A percentile compares a stretch with the other conserved stretches of the same genome.
Conservation (phyloP, 2,113 vertebrate species). For the Penelope pileata region DNA sequence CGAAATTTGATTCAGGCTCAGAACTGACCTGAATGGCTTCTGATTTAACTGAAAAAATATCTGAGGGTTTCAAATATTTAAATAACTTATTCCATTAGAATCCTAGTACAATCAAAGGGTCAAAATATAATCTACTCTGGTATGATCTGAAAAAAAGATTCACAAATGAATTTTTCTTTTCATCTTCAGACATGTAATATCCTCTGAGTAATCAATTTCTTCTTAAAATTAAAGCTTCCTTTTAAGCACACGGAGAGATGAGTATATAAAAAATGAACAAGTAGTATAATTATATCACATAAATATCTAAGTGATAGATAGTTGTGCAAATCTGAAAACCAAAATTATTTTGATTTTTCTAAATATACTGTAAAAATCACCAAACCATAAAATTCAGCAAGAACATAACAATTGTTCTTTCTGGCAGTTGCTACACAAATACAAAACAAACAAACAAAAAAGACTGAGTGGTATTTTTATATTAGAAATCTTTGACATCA, state of each 20-base stretch:
- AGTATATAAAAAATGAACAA: neutral
- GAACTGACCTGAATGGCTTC: neutral
- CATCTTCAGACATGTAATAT: neutral
- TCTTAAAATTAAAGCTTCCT: neutral
- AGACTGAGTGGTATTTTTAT: neutral
- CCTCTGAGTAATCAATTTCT: neutral
- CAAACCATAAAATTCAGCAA: neutral
- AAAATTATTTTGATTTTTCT: neutral
- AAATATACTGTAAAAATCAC: neutral
- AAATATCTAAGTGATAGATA: neutral
- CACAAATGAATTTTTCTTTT: neutral
- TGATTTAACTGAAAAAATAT: neutral
- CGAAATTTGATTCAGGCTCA: neutral
- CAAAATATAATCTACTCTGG: neutral
- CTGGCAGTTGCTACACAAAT: neutral
- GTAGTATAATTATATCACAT: neutral
- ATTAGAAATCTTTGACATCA: neutral
- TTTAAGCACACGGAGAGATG: neutral
- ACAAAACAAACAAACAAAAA: fast-evolving
- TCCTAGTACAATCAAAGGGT: neutral
- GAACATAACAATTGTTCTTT: neutral
- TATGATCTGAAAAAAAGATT: neutral
- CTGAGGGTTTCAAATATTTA: neutral
- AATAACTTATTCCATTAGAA: neutral
- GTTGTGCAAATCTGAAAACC: neutral